A percentile compares a stretch with the other conserved stretches of the same genome.
These are phyloP conservation scores for Chiloscyllium plagiosum DNA, from an alignment of 2,113 vertebrate genomes.

Conservation along the genomic window DNA sequence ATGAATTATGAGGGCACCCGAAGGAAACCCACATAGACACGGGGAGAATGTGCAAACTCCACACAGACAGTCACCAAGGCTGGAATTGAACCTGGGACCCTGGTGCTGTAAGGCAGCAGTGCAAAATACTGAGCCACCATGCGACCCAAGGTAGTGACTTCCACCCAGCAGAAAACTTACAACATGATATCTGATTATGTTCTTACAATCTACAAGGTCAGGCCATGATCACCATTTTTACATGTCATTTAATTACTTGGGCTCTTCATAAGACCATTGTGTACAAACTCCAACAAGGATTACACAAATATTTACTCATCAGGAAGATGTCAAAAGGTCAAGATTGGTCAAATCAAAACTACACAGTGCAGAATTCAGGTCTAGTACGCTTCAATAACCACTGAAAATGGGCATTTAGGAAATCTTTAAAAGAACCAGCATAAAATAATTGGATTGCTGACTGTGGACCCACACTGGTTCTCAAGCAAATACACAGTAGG, in stretches of 20 bases:
- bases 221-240: background rate
- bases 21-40: no score
- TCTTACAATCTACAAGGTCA: background rate
- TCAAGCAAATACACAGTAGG: background rate
- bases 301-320: background rate
- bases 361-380: background rate
- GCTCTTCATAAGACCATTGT: background rate
- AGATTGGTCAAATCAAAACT: background rate
- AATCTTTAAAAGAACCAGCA: background rate
- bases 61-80: no score
- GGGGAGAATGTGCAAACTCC: no score
- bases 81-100: no score
- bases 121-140: no score
- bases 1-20: background rate
- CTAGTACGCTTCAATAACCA: background rate
- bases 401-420: conserved; percentile 7
- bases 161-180: background rate
- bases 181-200: background rate
- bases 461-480: background rate
- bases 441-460: conserved; percentile 23
- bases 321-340: background rate
- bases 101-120: no score
- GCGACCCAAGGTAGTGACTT: background rate
- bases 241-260: background rate
- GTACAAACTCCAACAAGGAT: background rate